phyloP scores from a whole-genome alignment of 2,797 vertebrate species.

The Coracias cyanogaster region DNA sequence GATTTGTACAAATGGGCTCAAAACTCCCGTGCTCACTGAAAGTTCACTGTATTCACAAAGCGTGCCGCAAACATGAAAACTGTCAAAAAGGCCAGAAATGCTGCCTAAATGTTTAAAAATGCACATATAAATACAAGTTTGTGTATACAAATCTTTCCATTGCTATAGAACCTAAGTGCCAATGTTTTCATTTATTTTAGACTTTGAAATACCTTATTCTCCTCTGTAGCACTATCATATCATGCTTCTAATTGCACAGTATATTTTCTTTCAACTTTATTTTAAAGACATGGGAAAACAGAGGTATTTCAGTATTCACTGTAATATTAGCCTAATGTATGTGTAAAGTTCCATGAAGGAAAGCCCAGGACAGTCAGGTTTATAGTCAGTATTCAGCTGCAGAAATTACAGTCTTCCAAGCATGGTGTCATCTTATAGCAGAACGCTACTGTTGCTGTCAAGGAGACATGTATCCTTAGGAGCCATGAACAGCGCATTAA shows the following conservation, averaged over 20 bases:
- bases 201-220: background rate
- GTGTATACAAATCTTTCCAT: background rate
- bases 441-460: background rate
- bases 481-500: background rate
- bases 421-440: background rate
- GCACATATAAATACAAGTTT: background rate
- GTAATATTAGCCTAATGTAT: background rate
- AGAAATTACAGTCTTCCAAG: background rate
- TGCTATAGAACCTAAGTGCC: background rate
- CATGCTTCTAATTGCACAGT: background rate
- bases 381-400: background rate
- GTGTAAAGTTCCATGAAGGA: background rate
- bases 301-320: background rate
- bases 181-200: background rate
- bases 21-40: background rate
- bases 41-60: background rate
- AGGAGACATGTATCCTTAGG: background rate
- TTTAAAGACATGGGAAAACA: background rate
- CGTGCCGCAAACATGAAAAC: background rate
- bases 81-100: background rate
- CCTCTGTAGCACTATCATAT: background rate
- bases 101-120: background rate
- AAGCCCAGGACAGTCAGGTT: background rate
- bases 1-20: background rate
- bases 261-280: background rate